Conservation (phyloP, 1,140 invertebrate species). For the Danaus plexippus region DNA sequence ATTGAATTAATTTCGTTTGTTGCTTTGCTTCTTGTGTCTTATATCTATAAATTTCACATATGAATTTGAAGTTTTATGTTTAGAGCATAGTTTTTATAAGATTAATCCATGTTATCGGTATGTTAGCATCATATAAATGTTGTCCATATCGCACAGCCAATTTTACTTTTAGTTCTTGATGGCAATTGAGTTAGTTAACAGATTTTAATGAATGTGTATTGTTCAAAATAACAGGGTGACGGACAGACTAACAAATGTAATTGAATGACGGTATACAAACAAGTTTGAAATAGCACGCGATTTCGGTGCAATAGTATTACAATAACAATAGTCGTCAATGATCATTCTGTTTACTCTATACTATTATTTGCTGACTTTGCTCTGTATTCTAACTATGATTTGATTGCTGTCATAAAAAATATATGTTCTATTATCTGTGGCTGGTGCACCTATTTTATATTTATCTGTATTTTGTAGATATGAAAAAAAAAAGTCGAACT, state of each 20-base stretch:
- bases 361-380: too few relatives aligned
- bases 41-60: background rate
- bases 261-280: slow-evolving; percentile 20
- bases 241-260: slow-evolving; percentile 21
- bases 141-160: too few relatives aligned
- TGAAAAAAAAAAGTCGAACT: too few relatives aligned
- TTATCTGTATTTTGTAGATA: too few relatives aligned
- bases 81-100: too few relatives aligned
- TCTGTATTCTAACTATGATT: too few relatives aligned
- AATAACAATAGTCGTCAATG: slow-evolving; percentile 24
- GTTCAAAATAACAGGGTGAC: slow-evolving; percentile 21
- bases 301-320: slow-evolving; percentile 22
- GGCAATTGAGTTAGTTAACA: slow-evolving; percentile 17
- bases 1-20: slow-evolving; percentile 4
- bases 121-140: too few relatives aligned
- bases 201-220: slow-evolving; percentile 23
- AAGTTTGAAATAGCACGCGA: slow-evolving; percentile 16
- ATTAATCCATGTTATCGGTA: too few relatives aligned
- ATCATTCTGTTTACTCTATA: slow-evolving; percentile 19
- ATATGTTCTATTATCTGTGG: too few relatives aligned
- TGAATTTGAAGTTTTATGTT: too few relatives aligned
- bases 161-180: slow-evolving; percentile 13
- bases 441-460: too few relatives aligned
- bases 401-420: too few relatives aligned
- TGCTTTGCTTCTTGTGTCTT: background rate